Base-by-base conservation (phyloP, 2,888 invertebrate species). In the Eutolmus rufibarbis region DNA sequence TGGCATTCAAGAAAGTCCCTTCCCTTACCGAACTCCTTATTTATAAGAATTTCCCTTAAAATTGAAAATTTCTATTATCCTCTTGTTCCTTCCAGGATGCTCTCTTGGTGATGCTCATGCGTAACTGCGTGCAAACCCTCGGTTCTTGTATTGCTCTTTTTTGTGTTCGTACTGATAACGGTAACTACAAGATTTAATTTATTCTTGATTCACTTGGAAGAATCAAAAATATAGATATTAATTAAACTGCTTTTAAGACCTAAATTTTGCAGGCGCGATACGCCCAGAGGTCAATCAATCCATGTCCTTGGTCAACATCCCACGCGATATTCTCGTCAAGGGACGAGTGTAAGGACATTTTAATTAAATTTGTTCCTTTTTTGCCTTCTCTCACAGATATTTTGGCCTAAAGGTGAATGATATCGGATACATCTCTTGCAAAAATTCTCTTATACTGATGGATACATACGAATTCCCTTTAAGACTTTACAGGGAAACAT, bases 261-360 rank as follows among this genome's bases (percentile, higher is more conserved):
- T 66, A 14, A 23, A 23, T 28, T 66, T 66, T 9, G n/a, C 2
- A 66, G 28, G 0, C 8, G 8, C 9, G 9, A 28, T 66, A 8
- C n/a, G 4, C 12, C 4, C n/a, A 19, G 28, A 23, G 23, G 28
- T 66, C 28, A 23, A 43, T 37, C 56, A 66, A 77, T 88, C 89
- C 89, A 89, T 90, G 90, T 89, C 89, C 89, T 90, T 89, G 89
- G 89, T 88, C 88, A 89, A 89, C 88, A 89, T 88, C 89, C 89
- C 89, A 89, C 89, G 89, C 89, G 87, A 88, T 89, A 86, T 87
- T 87, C 57, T 23, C 34, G 66, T 34, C 8, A n/a, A n/a, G n/a
- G n/a, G n/a, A n/a, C n/a, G n/a, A n/a, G n/a, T n/a, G n/a, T n/a
- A n/a, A n/a, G n/a, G n/a, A 34, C 46, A 56, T 28, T 66, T 66